A percentile compares a stretch with the other conserved stretches of the same genome.
These are phyloP conservation scores for Nasua narica DNA, from an alignment of 2,797 vertebrate species.

Conservation along the genomic window DNA sequence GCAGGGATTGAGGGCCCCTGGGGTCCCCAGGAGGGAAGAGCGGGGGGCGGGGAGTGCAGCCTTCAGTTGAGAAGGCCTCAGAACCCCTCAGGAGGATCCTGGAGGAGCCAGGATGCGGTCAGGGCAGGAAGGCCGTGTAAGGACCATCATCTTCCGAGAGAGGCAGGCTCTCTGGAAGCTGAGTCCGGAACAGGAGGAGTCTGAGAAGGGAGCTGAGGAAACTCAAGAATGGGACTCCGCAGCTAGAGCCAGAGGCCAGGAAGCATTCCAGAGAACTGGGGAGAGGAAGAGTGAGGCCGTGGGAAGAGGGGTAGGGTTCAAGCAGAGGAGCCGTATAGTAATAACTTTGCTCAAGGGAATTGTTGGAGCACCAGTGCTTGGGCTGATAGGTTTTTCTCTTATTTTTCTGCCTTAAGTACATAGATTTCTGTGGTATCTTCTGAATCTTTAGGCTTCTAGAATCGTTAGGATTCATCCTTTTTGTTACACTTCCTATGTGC, in stretches of 20 bases:
- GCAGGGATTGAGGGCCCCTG: neutral
- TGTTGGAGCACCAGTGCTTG: neutral
- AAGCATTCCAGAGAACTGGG: neutral
- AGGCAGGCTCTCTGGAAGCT: neutral
- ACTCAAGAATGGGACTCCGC: neutral
- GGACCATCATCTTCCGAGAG: neutral
- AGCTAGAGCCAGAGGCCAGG: neutral
- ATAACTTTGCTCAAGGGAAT: neutral
- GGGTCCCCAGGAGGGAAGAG: neutral
- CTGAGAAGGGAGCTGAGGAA: conserved; percentile 1
- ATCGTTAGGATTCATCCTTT: neutral
- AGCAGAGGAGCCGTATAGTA: neutral
- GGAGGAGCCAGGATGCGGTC: neutral
- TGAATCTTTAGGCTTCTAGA: neutral
- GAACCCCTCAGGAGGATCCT: neutral
- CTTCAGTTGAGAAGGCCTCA: neutral
- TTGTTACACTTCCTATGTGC: neutral
- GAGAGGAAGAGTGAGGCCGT: neutral
- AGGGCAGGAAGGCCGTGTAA: neutral
- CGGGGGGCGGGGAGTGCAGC: neutral
- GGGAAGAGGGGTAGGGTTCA: neutral
- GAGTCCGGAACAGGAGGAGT: neutral
- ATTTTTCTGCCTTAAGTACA: neutral
- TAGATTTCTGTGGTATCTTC: neutral
- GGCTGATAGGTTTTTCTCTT: neutral